A percentile compares a stretch with the other conserved stretches of the same genome.
These are phyloP conservation scores for Ametastegia equiseti DNA, from an alignment of 2,888 invertebrate genomes.

Conservation along the genomic window DNA sequence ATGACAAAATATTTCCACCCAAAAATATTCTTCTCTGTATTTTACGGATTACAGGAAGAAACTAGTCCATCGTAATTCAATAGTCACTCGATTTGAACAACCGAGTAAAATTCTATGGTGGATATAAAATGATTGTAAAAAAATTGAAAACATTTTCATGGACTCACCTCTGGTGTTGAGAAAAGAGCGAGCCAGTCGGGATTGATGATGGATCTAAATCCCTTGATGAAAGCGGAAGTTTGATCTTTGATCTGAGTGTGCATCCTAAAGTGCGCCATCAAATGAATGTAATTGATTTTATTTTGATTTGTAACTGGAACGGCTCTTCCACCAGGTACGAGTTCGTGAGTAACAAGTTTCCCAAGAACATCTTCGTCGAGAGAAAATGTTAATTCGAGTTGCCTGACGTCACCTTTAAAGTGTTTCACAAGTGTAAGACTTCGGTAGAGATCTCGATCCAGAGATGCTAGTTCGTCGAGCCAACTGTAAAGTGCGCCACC, in stretches of 20 bases:
- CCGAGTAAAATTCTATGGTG: too few species aligned
- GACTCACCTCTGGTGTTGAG: constrained; percentile 92
- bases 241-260: constrained; percentile 98
- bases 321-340: constrained; percentile 96
- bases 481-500: constrained; percentile 97
- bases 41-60: too few species aligned
- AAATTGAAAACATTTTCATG: not conserved
- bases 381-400: constrained; percentile 97
- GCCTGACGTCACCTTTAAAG: constrained; percentile 93
- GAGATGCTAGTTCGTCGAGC: constrained; percentile 97
- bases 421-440: constrained; percentile 98
- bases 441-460: constrained; percentile 97
- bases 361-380: constrained; percentile 97
- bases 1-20: too few species aligned
- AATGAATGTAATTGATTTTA: constrained; percentile 98
- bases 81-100: too few species aligned
- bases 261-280: constrained; percentile 99
- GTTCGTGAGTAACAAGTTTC: constrained; percentile 94
- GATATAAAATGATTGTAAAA: too few species aligned
- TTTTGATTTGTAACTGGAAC: constrained; percentile 97
- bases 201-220: constrained; percentile 96
- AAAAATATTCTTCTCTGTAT: too few species aligned
- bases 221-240: constrained; percentile 96
- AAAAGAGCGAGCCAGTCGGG: constrained; percentile 96
- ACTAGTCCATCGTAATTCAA: too few species aligned